A percentile compares a stretch with the other conserved stretches of the same genome.
These are phyloP conservation scores for Chitala chitala DNA, from an alignment of 2,113 vertebrate species.

Conservation along the genomic window DNA sequence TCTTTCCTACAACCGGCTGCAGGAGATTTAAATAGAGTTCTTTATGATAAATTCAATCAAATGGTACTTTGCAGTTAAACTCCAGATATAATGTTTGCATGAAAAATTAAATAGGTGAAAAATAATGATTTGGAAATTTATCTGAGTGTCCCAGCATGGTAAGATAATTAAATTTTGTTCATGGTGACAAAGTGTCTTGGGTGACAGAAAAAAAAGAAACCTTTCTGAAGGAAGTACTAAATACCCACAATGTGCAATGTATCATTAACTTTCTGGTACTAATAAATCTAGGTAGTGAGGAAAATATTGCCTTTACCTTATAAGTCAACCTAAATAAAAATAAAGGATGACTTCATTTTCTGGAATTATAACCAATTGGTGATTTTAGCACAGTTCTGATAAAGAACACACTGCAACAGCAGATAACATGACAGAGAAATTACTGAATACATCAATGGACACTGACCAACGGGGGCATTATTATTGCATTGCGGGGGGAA, in stretches of 20 bases:
- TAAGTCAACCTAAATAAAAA: not conserved
- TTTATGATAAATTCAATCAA: slow-evolving; percentile 78
- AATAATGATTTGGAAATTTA: slow-evolving; percentile 64
- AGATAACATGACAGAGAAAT: slow-evolving; percentile 8
- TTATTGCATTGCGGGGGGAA: slow-evolving; percentile 49
- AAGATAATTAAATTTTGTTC: slow-evolving; percentile 56
- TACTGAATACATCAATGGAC: slow-evolving; percentile 35
- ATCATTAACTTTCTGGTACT: slow-evolving; percentile 12
- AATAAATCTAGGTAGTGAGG: slow-evolving; percentile 6
- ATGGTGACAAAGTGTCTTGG: slow-evolving; percentile 45
- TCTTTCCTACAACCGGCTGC: slow-evolving; percentile 59
- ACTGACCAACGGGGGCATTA: slow-evolving; percentile 46
- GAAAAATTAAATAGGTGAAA: slow-evolving; percentile 61
- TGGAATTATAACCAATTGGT: not conserved
- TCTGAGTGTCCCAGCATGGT: slow-evolving; percentile 57
- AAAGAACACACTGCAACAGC: not conserved
- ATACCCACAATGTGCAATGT: slow-evolving; percentile 12
- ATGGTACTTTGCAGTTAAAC: slow-evolving; percentile 74
- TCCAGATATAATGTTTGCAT: slow-evolving; percentile 67
- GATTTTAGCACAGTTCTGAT: not conserved
- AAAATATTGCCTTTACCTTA: not conserved
- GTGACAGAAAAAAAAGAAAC: slow-evolving; percentile 9
- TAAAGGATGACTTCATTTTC: not conserved
- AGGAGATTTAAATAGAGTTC: slow-evolving; percentile 74
- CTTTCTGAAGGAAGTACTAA: slow-evolving; percentile 23